These are phyloP conservation scores for Halcyon badia DNA, from an alignment of 2,797 vertebrate species.

Conservation along the genomic window DNA sequence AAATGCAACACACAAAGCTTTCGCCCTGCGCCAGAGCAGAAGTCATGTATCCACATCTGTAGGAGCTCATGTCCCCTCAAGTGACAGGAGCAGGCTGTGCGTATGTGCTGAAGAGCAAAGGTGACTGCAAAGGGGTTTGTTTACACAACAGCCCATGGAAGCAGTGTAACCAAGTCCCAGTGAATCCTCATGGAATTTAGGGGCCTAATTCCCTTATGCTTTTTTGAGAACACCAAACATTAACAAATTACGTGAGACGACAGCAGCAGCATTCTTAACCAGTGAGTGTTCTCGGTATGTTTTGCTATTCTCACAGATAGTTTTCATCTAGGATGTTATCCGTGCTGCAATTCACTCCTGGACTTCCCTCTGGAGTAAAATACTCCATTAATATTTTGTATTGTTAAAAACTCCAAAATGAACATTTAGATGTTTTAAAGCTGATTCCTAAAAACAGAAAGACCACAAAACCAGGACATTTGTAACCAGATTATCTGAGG, in stretches of 20 bases:
- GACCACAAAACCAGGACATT: not conserved
- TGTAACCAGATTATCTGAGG: not conserved
- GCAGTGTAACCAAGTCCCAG: not conserved
- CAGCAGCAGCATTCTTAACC: constrained; percentile 18
- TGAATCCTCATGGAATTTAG: constrained; percentile 10
- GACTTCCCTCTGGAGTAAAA: not conserved
- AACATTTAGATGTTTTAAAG: not conserved
- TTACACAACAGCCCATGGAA: constrained; percentile 9
- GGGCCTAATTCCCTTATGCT: not conserved
- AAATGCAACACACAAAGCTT: not conserved
- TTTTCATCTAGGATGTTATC: not conserved
- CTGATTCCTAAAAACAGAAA: not conserved
- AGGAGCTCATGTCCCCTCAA: not conserved
- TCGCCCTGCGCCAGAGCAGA: rapidly evolving
- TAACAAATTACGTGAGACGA: not conserved
- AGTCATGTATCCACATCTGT: not conserved
- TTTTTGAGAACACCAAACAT: not conserved
- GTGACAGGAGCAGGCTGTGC: rapidly evolving
- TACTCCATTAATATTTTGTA: not conserved
- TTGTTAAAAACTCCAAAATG: not conserved
- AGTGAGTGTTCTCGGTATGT: not conserved
- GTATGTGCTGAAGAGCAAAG: not conserved
- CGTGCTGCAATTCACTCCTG: not conserved
- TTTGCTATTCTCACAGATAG: not conserved
- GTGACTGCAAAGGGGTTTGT: not conserved